These are phyloP conservation scores for Subacronicta megacephala DNA, from an alignment of 2,888 invertebrate species.

Conservation along the genomic window DNA sequence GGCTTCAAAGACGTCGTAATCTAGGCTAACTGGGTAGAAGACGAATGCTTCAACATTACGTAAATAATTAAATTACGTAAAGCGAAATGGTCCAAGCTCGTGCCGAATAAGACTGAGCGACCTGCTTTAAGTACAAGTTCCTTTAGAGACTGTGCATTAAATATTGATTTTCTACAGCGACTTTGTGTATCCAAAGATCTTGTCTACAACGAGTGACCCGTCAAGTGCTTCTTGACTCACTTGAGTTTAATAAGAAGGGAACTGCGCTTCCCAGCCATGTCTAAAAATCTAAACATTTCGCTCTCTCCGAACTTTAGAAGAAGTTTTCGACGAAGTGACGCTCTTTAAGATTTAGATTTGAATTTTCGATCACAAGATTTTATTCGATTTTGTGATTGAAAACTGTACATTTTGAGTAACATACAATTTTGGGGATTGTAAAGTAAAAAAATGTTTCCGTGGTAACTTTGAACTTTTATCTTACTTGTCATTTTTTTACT, in stretches of 20 bases:
- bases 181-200: slow-evolving; percentile 72
- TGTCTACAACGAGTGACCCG: slow-evolving; percentile 77
- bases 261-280: slow-evolving; percentile 73
- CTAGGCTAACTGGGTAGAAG: slow-evolving; percentile 46
- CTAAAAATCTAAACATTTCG: slow-evolving; percentile 48
- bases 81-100: slow-evolving; percentile 31
- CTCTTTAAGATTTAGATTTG: slow-evolving; percentile 56
- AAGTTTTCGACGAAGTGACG: slow-evolving; percentile 63
- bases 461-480: background rate
- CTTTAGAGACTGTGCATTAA: slow-evolving; percentile 55
- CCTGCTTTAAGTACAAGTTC: slow-evolving; percentile 37
- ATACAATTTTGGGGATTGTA: background rate
- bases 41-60: slow-evolving; percentile 32
- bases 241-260: slow-evolving; percentile 81
- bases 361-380: slow-evolving; percentile 31
- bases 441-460: slow-evolving; percentile 14
- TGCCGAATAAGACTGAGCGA: slow-evolving; percentile 29
- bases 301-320: slow-evolving; percentile 18
- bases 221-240: slow-evolving; percentile 81
- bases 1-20: slow-evolving; percentile 27
- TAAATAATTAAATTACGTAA: slow-evolving; percentile 53
- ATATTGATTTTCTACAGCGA: slow-evolving; percentile 65
- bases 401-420: slow-evolving; percentile 11
- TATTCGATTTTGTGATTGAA: slow-evolving; percentile 30
- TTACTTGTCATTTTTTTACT: slow-evolving; percentile 19